A percentile compares a stretch with the other conserved stretches of the same genome.
These are phyloP conservation scores for Cacatua alba DNA, from an alignment of 2,113 vertebrate genomes.

Conservation along the genomic window DNA sequence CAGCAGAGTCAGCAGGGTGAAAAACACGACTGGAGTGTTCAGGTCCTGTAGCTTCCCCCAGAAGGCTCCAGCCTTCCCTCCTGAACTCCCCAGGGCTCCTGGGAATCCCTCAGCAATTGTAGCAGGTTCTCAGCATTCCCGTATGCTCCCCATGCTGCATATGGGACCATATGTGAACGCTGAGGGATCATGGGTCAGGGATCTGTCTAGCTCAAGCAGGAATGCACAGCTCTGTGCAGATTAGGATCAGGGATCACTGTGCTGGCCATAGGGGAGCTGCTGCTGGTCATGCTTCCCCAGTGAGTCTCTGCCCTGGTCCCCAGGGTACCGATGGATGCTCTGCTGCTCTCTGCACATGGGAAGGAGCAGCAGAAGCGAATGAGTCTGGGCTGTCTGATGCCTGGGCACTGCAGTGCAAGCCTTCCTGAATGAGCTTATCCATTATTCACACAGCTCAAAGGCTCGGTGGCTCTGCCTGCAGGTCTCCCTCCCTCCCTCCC, in stretches of 20 bases:
- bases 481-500: not conserved
- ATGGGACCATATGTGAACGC: not conserved
- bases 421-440: not conserved
- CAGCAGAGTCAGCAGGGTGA: not conserved
- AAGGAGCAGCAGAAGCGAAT: not conserved
- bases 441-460: slow-evolving; percentile 4
- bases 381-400: not conserved
- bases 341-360: not conserved
- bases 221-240: not conserved
- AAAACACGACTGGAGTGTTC: not conserved
- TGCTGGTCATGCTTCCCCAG: not conserved
- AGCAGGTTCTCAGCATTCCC: not conserved
- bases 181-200: not conserved
- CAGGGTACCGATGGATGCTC: not conserved
- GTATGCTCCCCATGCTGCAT: not conserved
- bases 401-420: not conserved
- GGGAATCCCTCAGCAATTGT: fast-evolving
- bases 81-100: not conserved
- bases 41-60: fast-evolving
- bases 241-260: not conserved
- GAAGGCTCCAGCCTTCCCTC: not conserved
- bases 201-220: not conserved
- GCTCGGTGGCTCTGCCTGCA: not conserved
- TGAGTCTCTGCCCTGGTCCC: not conserved
- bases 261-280: not conserved